phyloP scores from a whole-genome alignment of 2,888 invertebrate genomes.

The Rosalia funebris region DNA sequence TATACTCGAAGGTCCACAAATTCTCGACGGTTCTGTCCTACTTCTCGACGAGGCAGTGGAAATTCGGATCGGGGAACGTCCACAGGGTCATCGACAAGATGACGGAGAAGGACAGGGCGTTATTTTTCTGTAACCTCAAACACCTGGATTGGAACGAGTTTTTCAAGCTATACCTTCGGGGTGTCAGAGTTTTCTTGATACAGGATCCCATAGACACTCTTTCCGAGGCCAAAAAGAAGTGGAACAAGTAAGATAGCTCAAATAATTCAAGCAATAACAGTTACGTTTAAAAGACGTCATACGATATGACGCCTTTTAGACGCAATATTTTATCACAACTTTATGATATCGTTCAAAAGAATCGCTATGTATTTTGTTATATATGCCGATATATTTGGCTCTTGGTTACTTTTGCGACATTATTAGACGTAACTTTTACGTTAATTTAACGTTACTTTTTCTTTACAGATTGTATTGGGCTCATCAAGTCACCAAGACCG shows the following conservation, averaged over 20 bases:
- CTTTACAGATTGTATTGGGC: slow-evolving; percentile 14
- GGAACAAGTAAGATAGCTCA: slow-evolving; percentile 18
- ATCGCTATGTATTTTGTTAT: too few relatives aligned
- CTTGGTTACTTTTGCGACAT: too few relatives aligned
- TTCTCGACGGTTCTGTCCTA: slow-evolving; percentile 62
- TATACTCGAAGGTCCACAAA: slow-evolving; percentile 48
- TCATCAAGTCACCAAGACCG: slow-evolving; percentile 7
- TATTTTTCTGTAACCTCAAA: slow-evolving; percentile 74
- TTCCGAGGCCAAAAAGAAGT: slow-evolving; percentile 73
- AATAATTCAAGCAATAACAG: too few relatives aligned
- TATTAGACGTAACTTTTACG: too few relatives aligned
- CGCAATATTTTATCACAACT: too few relatives aligned
- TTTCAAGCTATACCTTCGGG: slow-evolving; percentile 43
- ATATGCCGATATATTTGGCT: too few relatives aligned
- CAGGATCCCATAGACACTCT: slow-evolving; percentile 83
- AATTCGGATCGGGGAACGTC: slow-evolving; percentile 72
- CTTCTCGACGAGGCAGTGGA: slow-evolving; percentile 84
- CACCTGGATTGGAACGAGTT: slow-evolving; percentile 77
- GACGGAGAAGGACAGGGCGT: slow-evolving; percentile 68
- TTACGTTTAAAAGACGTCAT: too few relatives aligned
- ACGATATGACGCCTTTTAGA: background rate
- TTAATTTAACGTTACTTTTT: background rate
- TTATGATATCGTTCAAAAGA: too few relatives aligned
- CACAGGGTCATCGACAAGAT: slow-evolving; percentile 69
- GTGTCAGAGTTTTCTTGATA: slow-evolving; percentile 75